phyloP scores from a whole-genome alignment of 30 jellyfish, hydroid and myxozoan species.

The Chironex yamaguchii region DNA sequence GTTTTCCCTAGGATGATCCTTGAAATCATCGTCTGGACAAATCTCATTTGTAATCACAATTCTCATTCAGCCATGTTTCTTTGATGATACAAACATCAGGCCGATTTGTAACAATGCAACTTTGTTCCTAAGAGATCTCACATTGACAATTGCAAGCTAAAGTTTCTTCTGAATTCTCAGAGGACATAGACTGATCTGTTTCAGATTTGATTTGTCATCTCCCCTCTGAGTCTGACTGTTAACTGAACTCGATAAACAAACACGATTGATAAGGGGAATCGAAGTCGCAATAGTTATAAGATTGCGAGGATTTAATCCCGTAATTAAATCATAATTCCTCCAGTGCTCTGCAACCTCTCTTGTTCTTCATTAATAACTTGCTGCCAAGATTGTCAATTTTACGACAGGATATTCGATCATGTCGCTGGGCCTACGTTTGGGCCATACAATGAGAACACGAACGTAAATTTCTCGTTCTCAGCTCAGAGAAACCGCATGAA shows the following conservation, averaged over 20 bases:
- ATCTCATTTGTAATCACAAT: constrained; percentile 52
- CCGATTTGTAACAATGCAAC: constrained; percentile 10
- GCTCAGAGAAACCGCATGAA: too few species aligned
- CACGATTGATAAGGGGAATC: constrained; percentile 16
- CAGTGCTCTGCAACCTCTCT: constrained; percentile 43
- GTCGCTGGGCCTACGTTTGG: constrained; percentile 39
- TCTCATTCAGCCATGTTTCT: constrained; percentile 44
- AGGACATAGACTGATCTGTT: not conserved
- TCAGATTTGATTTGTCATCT: constrained; percentile 4
- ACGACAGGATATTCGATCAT: constrained; percentile 8
- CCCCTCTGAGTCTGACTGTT: constrained; percentile 5
- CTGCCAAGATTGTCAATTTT: constrained; percentile 7
- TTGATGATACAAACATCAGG: constrained; percentile 23
- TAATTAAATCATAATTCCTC: constrained; percentile 13
- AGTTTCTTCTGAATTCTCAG: constrained; percentile 28
- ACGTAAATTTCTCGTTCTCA: too few species aligned
- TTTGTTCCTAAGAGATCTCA: constrained; percentile 43
- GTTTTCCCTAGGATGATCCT: constrained; percentile 49
- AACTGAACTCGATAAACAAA: not conserved
- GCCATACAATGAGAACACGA: constrained; percentile 11
- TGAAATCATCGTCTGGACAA: constrained; percentile 34
- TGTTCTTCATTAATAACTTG: constrained; percentile 33
- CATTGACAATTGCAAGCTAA: constrained; percentile 27
- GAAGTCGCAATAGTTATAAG: constrained; percentile 4
- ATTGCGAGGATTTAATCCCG: constrained; percentile 1